Evolutionary conservation across 2,797 vertebrate species (phyloP).

Genomic region (Diglossa cyanea): DNA sequence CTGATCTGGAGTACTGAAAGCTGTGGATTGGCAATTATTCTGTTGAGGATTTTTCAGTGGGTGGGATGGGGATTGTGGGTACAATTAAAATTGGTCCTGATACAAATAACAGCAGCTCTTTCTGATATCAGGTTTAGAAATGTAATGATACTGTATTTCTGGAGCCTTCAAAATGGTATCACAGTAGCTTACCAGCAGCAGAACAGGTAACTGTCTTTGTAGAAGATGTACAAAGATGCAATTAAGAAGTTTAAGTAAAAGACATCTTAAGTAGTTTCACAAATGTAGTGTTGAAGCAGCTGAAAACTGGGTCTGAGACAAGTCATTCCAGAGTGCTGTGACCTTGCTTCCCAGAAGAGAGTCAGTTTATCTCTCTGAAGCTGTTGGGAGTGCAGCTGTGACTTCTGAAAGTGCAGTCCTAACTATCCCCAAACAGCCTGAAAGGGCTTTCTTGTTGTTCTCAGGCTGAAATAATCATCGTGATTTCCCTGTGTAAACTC

Average conservation of each 20-base stretch:
- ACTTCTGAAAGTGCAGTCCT: background rate
- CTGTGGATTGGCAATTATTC: background rate
- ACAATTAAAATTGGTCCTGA: background rate
- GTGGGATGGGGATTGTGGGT: background rate
- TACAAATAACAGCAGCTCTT: background rate
- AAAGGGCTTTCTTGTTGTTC: constrained; percentile 3
- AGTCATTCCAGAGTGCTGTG: background rate
- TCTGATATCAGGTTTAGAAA: background rate
- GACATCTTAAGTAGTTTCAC: background rate
- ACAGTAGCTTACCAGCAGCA: background rate
- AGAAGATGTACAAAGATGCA: background rate
- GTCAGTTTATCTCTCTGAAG: background rate
- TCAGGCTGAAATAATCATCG: background rate
- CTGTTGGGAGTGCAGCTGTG: background rate
- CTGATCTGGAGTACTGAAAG: background rate
- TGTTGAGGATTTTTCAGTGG: background rate
- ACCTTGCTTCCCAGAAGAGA: background rate
- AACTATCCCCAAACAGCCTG: background rate
- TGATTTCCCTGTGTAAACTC: background rate
- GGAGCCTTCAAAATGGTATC: background rate
- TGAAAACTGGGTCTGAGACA: background rate
- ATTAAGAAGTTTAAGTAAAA: background rate
- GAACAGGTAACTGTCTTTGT: background rate
- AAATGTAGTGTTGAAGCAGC: background rate
- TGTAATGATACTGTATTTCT: background rate